These are phyloP conservation scores for Crossaster papposus DNA, from an alignment of 53 echinoderm and acorn worm species.

Conservation along the genomic window DNA sequence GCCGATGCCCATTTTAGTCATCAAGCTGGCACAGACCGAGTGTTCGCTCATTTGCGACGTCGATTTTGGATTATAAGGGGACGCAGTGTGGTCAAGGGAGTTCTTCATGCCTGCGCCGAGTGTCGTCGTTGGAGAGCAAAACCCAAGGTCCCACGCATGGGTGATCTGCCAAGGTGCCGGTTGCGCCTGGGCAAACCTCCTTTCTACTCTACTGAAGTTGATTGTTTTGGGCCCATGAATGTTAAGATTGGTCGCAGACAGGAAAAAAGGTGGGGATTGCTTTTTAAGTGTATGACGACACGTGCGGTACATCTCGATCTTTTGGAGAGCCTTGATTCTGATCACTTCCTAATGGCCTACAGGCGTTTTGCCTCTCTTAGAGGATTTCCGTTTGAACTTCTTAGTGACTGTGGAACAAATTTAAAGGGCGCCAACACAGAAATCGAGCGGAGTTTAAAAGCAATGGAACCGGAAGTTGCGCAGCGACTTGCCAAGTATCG, in stretches of 20 bases:
- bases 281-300: conserved; percentile 34
- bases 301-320: conserved; percentile 34
- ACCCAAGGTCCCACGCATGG: neutral
- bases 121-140: neutral
- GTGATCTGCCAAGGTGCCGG: neutral
- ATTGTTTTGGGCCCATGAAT: conserved; percentile 33
- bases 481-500: too few relatives aligned
- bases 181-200: neutral
- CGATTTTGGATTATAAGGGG: conserved; percentile 1
- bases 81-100: neutral
- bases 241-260: conserved; percentile 16
- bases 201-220: neutral
- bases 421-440: too few relatives aligned
- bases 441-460: too few relatives aligned
- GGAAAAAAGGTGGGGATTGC: conserved; percentile 39
- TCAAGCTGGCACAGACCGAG: neutral
- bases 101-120: too few relatives aligned
- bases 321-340: conserved; percentile 11
- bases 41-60: neutral
- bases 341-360: conserved; percentile 27
- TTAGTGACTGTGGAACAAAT: too few relatives aligned
- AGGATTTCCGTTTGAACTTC: conserved; percentile 57
- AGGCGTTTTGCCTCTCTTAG: conserved; percentile 47
- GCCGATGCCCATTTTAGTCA: neutral
- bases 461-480: too few relatives aligned